These are phyloP conservation scores for Pristionchus mayeri DNA, from an alignment of 2,888 invertebrate genomes.

Conservation along the genomic window DNA sequence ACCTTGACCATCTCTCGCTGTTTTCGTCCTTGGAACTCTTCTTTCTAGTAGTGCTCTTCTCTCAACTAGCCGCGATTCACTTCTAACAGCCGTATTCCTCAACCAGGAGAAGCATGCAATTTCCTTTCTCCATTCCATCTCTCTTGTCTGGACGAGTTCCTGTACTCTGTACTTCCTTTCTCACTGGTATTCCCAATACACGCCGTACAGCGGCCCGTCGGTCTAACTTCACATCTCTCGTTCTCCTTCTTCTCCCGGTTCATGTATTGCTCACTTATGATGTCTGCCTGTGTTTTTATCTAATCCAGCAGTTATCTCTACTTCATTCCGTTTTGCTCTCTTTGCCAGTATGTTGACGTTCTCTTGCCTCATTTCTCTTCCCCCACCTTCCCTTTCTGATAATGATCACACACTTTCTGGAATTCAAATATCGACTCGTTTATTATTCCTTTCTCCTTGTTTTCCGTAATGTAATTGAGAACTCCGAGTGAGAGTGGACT, in stretches of 20 bases:
- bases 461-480: background rate
- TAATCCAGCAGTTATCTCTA: slow-evolving; percentile 27
- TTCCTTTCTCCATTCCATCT: background rate
- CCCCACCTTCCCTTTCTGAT: background rate
- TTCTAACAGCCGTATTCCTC: background rate
- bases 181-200: background rate
- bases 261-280: slow-evolving; percentile 18
- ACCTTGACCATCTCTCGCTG: too few species aligned
- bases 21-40: too few species aligned
- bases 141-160: background rate
- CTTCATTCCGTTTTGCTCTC: background rate
- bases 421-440: background rate
- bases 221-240: slow-evolving; percentile 8
- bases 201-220: background rate
- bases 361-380: background rate
- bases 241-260: background rate
- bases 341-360: background rate
- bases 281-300: background rate
- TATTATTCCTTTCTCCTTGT: background rate
- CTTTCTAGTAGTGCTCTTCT: too few species aligned
- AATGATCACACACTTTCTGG: background rate
- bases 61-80: too few species aligned
- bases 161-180: background rate
- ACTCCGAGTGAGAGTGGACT: too few species aligned
- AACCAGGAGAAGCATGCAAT: slow-evolving; percentile 4